Conservation (phyloP, 2,797 vertebrate species). For the Characodon lateralis region DNA sequence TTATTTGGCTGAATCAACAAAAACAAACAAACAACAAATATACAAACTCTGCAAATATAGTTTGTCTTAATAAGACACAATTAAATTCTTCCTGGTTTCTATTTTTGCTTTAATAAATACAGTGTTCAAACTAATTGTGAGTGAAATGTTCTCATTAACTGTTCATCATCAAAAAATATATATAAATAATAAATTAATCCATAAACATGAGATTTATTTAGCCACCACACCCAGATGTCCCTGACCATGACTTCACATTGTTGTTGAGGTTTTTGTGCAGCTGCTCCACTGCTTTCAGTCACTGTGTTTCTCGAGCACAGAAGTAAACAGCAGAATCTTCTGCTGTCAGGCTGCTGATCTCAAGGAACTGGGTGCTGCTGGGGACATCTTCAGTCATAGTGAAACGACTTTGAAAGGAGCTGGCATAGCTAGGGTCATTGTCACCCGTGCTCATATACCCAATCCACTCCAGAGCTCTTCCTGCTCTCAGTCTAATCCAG, state of each 20-base stretch:
- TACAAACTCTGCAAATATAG: not conserved
- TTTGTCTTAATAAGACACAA: not conserved
- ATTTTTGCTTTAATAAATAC: not conserved
- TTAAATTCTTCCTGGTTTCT: not conserved
- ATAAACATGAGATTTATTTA: not conserved
- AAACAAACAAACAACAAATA: not conserved
- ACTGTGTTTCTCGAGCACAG: not conserved
- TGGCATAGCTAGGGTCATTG: not conserved
- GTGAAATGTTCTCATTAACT: not conserved
- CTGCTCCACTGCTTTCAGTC: not conserved
- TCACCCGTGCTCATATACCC: not conserved
- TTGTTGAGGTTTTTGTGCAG: not conserved
- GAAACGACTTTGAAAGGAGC: not conserved
- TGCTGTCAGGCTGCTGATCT: not conserved
- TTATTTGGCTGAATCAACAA: not conserved
- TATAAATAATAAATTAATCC: not conserved
- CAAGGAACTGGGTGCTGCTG: not conserved
- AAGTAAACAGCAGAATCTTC: slow-evolving; percentile 7
- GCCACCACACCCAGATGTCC: not conserved
- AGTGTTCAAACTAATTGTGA: not conserved
- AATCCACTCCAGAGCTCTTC: not conserved
- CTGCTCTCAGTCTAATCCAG: not conserved
- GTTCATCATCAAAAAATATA: not conserved
- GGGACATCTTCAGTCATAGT: not conserved
- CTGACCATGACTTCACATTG: not conserved